These are phyloP conservation scores for Phoxinus phoxinus DNA, from an alignment of 2,113 vertebrate genomes.

Conservation along the genomic window DNA sequence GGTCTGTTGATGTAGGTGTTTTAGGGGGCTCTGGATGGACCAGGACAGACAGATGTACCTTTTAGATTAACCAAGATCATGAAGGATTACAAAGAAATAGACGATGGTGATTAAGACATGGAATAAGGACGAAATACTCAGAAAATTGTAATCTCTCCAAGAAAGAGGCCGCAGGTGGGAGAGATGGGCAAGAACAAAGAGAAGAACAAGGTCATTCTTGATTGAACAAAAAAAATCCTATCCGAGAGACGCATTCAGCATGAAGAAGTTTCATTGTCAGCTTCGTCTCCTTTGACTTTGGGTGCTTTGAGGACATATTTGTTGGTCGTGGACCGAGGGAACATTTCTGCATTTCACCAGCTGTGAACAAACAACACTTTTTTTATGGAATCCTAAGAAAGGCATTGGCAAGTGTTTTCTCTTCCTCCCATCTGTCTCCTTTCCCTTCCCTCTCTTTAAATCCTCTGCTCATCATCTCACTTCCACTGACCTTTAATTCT, in stretches of 20 bases:
- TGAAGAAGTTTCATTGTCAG: not conserved
- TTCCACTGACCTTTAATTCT: constrained; percentile 56
- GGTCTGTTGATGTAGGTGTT: constrained; percentile 17
- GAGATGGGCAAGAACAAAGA: not conserved
- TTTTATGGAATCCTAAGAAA: not conserved
- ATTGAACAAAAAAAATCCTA: not conserved
- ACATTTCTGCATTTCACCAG: not conserved
- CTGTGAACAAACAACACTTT: not conserved
- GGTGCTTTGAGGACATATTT: not conserved
- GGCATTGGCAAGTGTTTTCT: constrained; percentile 29
- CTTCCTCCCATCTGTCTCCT: constrained; percentile 52
- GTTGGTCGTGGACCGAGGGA: not conserved
- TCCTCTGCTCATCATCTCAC: constrained; percentile 56
- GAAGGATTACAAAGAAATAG: constrained; percentile 48
- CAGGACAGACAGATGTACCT: constrained; percentile 60
- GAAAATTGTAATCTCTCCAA: not conserved
- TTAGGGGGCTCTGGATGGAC: not conserved
- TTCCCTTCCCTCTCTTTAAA: constrained; percentile 57
- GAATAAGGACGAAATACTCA: not conserved
- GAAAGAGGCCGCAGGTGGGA: constrained; percentile 22
- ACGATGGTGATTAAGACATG: constrained; percentile 56
- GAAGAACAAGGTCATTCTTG: not conserved
- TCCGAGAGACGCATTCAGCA: not conserved
- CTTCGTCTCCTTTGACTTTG: not conserved
- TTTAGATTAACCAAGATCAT: constrained; percentile 70